A percentile compares a stretch with the other conserved stretches of the same genome.
Conservation (phyloP, 2,113 vertebrate species). For the Pluvialis apricaria region DNA sequence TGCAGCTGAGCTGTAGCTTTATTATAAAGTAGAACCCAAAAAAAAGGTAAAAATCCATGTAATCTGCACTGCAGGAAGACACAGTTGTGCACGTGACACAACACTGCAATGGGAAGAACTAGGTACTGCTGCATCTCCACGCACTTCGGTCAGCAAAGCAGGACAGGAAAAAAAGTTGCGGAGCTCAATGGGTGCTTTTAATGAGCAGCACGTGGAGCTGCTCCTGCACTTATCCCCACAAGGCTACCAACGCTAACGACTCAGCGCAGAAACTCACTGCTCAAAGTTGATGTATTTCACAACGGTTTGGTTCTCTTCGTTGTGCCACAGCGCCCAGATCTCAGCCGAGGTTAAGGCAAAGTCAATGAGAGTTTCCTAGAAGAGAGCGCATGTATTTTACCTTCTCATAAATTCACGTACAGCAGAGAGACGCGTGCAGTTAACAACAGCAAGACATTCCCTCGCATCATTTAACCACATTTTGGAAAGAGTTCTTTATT, state of each 20-base stretch:
- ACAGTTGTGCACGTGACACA: accelerated
- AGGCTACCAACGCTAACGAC: accelerated
- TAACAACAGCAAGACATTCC: neutral
- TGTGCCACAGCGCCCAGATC: slow-evolving; percentile 93
- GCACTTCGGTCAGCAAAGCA: neutral
- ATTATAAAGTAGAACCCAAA: neutral
- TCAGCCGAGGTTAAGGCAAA: slow-evolving; percentile 89
- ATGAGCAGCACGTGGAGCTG: neutral
- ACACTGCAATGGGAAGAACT: accelerated
- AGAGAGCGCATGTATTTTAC: neutral
- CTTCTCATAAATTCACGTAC: too few relatives aligned
- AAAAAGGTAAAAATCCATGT: neutral
- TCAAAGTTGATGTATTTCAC: slow-evolving; percentile 96
- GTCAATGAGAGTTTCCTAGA: slow-evolving; percentile 88
- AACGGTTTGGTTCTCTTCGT: slow-evolving; percentile 84
- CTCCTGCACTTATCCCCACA: neutral
- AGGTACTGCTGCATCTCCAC: neutral
- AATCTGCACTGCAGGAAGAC: neutral
- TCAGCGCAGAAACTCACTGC: slow-evolving; percentile 74
- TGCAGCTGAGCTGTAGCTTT: neutral
- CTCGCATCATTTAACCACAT: accelerated
- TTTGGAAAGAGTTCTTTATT: neutral
- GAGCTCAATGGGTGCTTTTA: neutral
- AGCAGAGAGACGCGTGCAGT: accelerated
- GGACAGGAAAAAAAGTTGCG: neutral